Evolutionary conservation across 2,888 invertebrate genomes (phyloP).

Genomic region (Pyrrhia umbra): DNA sequence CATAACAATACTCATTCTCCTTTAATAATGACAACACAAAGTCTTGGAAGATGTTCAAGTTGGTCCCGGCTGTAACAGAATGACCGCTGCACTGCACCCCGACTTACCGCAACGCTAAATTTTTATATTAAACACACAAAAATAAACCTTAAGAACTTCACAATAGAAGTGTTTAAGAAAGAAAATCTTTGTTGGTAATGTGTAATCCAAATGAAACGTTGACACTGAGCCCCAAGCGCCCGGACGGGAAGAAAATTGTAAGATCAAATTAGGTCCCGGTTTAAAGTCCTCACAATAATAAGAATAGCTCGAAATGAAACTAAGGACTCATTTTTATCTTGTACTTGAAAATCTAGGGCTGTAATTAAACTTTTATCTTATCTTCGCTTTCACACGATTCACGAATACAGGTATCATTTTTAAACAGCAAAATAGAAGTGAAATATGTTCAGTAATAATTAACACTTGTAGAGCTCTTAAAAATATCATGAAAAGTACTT

Average conservation of each 20-base stretch:
- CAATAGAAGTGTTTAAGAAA: constrained; percentile 45
- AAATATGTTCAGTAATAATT: background rate
- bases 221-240: constrained; percentile 83
- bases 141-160: constrained; percentile 54
- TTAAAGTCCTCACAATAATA: constrained; percentile 81
- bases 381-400: too few relatives aligned
- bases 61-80: constrained; percentile 75
- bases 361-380: constrained; percentile 48
- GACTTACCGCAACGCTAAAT: constrained; percentile 63
- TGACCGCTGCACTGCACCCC: constrained; percentile 81
- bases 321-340: constrained; percentile 60
- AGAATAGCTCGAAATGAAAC: constrained; percentile 78
- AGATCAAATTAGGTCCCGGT: constrained; percentile 85
- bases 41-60: constrained; percentile 83
- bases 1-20: constrained; percentile 81
- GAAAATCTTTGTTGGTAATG: constrained; percentile 67
- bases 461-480: background rate
- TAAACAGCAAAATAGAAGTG: background rate
- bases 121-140: constrained; percentile 37
- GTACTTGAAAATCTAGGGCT: constrained; percentile 41
- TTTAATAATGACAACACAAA: constrained; percentile 83
- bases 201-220: constrained; percentile 87
- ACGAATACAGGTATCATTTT: too few relatives aligned
- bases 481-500: background rate
- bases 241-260: constrained; percentile 82